Evolutionary conservation across 1,140 invertebrate species (phyloP).

Genomic region (Thaumetopoea pityocampa): DNA sequence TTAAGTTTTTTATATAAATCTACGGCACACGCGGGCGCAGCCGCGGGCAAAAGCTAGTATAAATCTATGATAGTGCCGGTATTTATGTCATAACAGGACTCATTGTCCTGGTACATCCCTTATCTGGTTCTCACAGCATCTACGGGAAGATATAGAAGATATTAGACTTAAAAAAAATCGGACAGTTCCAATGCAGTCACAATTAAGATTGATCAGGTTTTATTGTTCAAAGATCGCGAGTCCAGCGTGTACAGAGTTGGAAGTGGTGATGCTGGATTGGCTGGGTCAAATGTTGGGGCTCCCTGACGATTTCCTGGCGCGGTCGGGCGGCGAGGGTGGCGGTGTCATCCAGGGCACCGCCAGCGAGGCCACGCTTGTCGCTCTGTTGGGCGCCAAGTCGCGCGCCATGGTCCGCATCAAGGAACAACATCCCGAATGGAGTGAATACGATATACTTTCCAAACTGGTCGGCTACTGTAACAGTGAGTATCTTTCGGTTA

Average conservation of each 20-base stretch:
- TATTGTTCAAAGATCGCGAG: slow-evolving; percentile 88
- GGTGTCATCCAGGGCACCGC: slow-evolving; percentile 95
- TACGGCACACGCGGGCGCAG: no score
- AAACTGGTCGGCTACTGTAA: slow-evolving; percentile 92
- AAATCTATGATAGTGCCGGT: no score
- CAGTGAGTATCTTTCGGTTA: slow-evolving; percentile 69
- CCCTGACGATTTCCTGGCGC: slow-evolving; percentile 91
- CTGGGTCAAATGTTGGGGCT: slow-evolving; percentile 95
- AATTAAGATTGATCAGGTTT: not conserved
- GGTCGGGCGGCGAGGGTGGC: slow-evolving; percentile 88
- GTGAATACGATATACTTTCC: slow-evolving; percentile 89
- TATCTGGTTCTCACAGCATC: no score
- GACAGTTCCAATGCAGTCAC: not conserved
- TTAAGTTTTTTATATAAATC: no score
- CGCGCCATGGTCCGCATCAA: slow-evolving; percentile 83
- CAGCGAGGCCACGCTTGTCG: slow-evolving; percentile 91
- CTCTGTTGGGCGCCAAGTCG: slow-evolving; percentile 92
- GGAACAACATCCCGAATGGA: slow-evolving; percentile 84
- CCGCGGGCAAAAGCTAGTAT: no score
- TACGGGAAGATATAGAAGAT: no score
- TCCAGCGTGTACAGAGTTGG: slow-evolving; percentile 97
- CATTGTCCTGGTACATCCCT: no score
- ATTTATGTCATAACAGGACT: no score
- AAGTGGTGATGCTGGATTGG: slow-evolving; percentile 98
- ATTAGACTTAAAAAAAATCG: no score